These are phyloP conservation scores for Limnephilus auricula DNA, from an alignment of 2,888 invertebrate genomes.

Conservation along the genomic window DNA sequence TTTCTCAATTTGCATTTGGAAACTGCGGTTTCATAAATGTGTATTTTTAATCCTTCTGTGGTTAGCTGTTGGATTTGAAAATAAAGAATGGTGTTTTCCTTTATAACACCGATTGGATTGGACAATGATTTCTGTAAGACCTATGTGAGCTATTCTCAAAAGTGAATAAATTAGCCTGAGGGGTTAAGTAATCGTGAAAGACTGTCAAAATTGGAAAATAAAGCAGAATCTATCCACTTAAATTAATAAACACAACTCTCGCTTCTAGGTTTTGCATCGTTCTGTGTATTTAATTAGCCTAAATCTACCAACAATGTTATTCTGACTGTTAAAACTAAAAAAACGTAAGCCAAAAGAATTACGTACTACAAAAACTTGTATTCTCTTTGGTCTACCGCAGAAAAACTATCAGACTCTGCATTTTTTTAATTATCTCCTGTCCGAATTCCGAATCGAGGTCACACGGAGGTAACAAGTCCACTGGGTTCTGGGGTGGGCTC, in stretches of 20 bases:
- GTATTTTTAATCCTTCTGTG: too few species aligned
- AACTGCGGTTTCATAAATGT: too few species aligned
- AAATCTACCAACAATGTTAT: background rate
- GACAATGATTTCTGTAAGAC: too few species aligned
- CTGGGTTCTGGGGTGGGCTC: slow-evolving; percentile 16
- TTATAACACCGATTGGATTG: too few species aligned
- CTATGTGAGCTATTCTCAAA: too few species aligned
- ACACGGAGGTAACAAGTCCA: slow-evolving; percentile 17
- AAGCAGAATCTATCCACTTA: background rate
- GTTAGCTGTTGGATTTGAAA: too few species aligned
- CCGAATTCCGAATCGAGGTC: slow-evolving; percentile 24
- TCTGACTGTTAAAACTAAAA: background rate
- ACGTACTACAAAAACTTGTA: background rate
- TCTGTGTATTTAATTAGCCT: background rate
- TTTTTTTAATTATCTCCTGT: slow-evolving; percentile 5
- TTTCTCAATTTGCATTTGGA: too few species aligned
- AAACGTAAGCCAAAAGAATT: background rate
- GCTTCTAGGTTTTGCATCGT: background rate
- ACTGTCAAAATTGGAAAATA: background rate
- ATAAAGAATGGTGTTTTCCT: too few species aligned
- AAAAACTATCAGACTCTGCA: background rate
- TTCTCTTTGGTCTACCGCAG: background rate
- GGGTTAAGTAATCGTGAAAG: too few species aligned
- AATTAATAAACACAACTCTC: background rate
- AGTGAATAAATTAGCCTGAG: too few species aligned